These are phyloP conservation scores for Stenotaenia linearis DNA, from an alignment of 2,888 invertebrate species.

Conservation along the genomic window DNA sequence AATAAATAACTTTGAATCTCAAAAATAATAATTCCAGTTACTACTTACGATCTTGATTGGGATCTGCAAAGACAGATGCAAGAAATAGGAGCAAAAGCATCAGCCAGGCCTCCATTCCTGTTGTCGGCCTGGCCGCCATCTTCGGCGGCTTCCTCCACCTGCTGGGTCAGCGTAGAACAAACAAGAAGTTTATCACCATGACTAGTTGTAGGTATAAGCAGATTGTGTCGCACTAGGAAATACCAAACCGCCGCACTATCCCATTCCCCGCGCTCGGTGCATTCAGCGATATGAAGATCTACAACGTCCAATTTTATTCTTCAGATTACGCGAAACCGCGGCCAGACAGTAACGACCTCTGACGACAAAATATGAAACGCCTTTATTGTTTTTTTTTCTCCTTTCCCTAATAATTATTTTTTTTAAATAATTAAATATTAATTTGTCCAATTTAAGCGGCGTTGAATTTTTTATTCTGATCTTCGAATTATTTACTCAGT, in stretches of 20 bases:
- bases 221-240: conserved; percentile 8
- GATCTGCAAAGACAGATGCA: not conserved
- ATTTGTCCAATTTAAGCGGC: too few species aligned
- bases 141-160: conserved; percentile 24
- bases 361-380: not conserved
- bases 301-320: not conserved
- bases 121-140: conserved; percentile 21
- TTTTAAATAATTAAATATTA: not conserved
- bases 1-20: not conserved
- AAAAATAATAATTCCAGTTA: not conserved
- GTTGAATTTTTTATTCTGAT: too few species aligned
- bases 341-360: not conserved
- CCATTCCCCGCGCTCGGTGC: conserved; percentile 19
- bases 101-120: conserved; percentile 20
- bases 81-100: conserved; percentile 4
- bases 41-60: not conserved
- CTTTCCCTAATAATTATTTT: not conserved
- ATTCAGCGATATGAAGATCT: not conserved
- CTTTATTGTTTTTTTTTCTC: not conserved
- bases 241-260: not conserved
- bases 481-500: too few species aligned
- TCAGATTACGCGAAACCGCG: conserved; percentile 11
- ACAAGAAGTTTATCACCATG: not conserved
- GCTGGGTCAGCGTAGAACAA: conserved; percentile 24
- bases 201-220: not conserved